Evolutionary conservation across 2,797 vertebrate genomes (phyloP).

Genomic region (Poeciliopsis presidionis): DNA sequence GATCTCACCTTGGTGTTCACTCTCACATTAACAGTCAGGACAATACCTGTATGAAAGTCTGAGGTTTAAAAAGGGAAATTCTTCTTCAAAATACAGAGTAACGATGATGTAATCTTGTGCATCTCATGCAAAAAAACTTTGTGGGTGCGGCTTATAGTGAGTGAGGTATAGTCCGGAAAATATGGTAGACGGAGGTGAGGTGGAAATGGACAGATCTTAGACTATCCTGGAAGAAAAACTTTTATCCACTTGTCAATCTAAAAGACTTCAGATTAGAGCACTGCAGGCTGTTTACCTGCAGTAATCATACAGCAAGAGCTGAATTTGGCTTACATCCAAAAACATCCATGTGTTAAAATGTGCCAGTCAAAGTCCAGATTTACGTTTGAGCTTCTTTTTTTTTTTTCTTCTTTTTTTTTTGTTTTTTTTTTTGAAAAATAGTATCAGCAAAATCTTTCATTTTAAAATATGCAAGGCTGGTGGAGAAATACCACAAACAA

Average conservation of each 20-base stretch:
- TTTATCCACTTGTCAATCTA: neutral
- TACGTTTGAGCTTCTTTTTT: neutral
- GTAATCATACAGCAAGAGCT: neutral
- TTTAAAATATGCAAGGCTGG: neutral
- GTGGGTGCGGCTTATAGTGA: no score
- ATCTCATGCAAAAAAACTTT: neutral
- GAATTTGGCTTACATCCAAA: neutral
- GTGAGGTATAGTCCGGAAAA: no score
- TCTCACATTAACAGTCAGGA: neutral
- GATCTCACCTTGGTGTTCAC: neutral
- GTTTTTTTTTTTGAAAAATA: neutral
- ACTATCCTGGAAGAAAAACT: neutral
- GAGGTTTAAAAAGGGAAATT: neutral
- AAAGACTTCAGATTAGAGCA: neutral
- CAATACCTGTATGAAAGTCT: neutral
- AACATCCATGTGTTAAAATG: neutral
- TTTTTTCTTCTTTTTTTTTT: neutral
- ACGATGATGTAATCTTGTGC: neutral
- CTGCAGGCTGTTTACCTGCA: neutral
- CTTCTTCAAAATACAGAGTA: neutral
- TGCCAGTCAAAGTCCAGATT: neutral
- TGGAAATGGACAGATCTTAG: neutral
- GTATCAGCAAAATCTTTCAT: neutral
- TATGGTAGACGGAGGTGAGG: neutral
- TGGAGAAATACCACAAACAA: neutral